Percentiles rank a stretch among this genome's conserved stretches.
These are phyloP conservation scores for Phalanger gymnotis DNA, from an alignment of 2,797 vertebrate species.

Conservation along the genomic window DNA sequence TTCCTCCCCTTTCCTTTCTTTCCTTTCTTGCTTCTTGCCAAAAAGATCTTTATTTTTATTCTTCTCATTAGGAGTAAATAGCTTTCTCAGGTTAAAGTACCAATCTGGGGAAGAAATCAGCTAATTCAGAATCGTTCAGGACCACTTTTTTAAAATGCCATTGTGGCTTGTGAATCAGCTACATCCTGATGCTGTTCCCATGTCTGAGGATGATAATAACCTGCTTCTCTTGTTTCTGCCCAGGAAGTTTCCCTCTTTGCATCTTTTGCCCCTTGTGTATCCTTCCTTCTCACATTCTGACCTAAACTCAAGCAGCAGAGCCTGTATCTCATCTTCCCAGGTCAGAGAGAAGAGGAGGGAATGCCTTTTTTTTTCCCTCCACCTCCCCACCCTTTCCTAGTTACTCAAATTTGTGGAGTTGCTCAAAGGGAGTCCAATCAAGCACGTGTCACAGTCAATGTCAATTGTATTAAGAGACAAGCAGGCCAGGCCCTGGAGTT, in stretches of 20 bases:
- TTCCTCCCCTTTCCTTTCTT: neutral
- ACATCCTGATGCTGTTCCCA: conserved; percentile 27
- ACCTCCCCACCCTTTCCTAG: conserved; percentile 4
- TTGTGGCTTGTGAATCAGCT: conserved; percentile 51
- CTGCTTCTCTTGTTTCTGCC: neutral
- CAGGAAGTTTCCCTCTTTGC: neutral
- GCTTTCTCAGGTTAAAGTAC: neutral
- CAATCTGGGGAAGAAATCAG: conserved; percentile 34
- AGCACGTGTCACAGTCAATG: neutral
- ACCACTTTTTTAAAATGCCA: conserved; percentile 43
- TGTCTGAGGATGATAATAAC: neutral
- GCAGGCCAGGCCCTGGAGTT: conserved; percentile 30
- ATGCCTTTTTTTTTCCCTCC: neutral
- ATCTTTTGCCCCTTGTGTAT: conserved; percentile 23
- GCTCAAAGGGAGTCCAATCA: conserved; percentile 46
- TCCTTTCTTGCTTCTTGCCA: neutral
- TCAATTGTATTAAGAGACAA: conserved; percentile 59
- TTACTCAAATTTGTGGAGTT: conserved; percentile 44
- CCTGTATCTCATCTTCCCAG: conserved; percentile 20
- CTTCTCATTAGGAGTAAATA: conserved; percentile 10
- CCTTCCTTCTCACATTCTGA: conserved; percentile 49
- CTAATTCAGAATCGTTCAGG: conserved; percentile 31
- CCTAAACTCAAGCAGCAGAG: neutral
- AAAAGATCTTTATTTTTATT: neutral
- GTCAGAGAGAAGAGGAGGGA: conserved; percentile 19